These are phyloP conservation scores for Erethizon dorsatum DNA, from an alignment of 2,797 vertebrate genomes.

Conservation along the genomic window DNA sequence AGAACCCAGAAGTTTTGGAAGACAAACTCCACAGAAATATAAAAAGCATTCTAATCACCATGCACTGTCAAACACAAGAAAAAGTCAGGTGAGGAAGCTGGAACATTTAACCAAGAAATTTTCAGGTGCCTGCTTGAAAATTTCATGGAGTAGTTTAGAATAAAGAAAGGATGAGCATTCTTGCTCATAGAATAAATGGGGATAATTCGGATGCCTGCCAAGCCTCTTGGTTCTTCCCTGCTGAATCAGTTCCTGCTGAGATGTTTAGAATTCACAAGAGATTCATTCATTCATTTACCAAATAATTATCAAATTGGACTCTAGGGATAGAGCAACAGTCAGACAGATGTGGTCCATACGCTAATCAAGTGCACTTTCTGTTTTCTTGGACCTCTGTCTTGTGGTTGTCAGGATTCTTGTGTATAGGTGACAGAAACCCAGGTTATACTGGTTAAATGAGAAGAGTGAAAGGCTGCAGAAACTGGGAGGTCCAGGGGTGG, in stretches of 20 bases:
- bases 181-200: neutral
- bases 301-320: slow-evolving; percentile 12
- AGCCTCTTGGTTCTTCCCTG: neutral
- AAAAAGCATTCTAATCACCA: neutral
- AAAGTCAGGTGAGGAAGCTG: neutral
- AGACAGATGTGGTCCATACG: neutral
- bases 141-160: fast-evolving
- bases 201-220: neutral
- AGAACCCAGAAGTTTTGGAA: neutral
- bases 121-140: neutral
- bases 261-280: neutral
- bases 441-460: neutral
- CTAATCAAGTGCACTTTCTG: neutral
- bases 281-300: slow-evolving; percentile 14
- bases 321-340: neutral
- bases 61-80: slow-evolving; percentile 30
- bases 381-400: neutral
- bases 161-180: neutral
- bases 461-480: neutral
- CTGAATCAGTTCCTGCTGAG: neutral
- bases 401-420: neutral
- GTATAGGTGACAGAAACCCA: neutral
- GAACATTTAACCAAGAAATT: neutral
- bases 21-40: neutral
- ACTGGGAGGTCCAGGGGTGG: neutral